phyloP scores from a whole-genome alignment of 2,888 invertebrate genomes.

The Aproaerema taeniolella region DNA sequence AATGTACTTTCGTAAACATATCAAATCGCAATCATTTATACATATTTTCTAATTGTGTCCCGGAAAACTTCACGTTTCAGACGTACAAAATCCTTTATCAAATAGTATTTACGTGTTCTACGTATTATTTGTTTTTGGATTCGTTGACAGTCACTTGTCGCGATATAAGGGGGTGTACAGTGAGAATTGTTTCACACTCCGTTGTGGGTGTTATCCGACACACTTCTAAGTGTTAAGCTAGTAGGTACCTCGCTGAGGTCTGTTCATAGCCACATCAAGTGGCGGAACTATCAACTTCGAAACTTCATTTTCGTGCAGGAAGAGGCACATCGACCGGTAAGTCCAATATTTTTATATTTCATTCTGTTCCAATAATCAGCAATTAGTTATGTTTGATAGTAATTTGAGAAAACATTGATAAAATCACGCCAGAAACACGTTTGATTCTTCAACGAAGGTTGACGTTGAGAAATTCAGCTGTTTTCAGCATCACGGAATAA shows the following conservation, averaged over 20 bases:
- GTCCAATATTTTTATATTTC: no score
- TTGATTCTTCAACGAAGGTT: no score
- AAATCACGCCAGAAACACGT: no score
- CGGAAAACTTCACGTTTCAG: slow-evolving; percentile 23
- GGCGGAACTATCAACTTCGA: slow-evolving; percentile 50
- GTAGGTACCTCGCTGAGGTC: slow-evolving; percentile 30
- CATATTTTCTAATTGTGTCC: no score
- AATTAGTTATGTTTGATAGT: no score
- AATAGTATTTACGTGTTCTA: slow-evolving; percentile 60
- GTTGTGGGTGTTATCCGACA: slow-evolving; percentile 54
- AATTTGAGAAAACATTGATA: no score
- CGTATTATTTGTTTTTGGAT: slow-evolving; percentile 60
- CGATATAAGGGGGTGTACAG: slow-evolving; percentile 50
- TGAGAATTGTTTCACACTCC: slow-evolving; percentile 49
- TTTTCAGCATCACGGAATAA: no score
- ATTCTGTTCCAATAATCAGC: no score
- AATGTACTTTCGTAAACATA: no score
- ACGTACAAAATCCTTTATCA: slow-evolving; percentile 50
- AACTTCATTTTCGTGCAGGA: slow-evolving; percentile 24
- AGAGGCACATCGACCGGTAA: slow-evolving; percentile 56
- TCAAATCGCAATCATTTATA: no score
- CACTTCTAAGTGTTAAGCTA: slow-evolving; percentile 50
- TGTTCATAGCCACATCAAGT: slow-evolving; percentile 71
- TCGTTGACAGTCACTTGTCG: slow-evolving; percentile 34
- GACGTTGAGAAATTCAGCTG: no score